These are phyloP conservation scores for Orientallactaga bullata DNA, from an alignment of 2,113 vertebrate species.

Conservation along the genomic window DNA sequence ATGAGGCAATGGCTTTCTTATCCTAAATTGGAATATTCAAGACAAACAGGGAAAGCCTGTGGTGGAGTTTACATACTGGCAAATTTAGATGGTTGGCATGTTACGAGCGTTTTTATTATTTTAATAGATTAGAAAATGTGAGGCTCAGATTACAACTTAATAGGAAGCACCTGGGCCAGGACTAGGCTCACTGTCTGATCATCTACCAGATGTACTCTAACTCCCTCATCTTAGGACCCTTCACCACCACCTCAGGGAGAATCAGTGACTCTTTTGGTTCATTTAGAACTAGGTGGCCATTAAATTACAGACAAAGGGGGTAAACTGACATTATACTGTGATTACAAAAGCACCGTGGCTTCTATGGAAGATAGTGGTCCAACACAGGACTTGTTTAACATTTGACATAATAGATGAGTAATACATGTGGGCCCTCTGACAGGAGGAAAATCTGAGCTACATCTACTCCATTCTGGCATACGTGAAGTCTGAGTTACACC, in stretches of 20 bases:
- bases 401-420: constrained; percentile 71
- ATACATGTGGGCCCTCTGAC: constrained; percentile 54
- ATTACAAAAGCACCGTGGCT: constrained; percentile 72
- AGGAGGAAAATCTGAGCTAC: constrained; percentile 55
- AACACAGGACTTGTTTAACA: constrained; percentile 62
- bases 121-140: constrained; percentile 15
- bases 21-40: background rate
- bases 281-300: background rate
- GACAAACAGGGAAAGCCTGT: background rate
- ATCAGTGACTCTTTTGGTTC: background rate
- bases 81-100: constrained; percentile 17
- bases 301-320: constrained; percentile 71
- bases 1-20: constrained; percentile 6
- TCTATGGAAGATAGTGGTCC: constrained; percentile 73
- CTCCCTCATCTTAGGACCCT: background rate
- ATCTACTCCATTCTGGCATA: constrained; percentile 58
- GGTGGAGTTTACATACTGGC: background rate
- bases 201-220: constrained; percentile 9
- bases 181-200: background rate
- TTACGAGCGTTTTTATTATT: background rate
- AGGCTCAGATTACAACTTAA: background rate
- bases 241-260: background rate
- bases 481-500: constrained; percentile 69
- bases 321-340: constrained; percentile 61
- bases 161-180: background rate